Conservation (phyloP, 2,797 vertebrate genomes). For the Serranus cabrilla region DNA sequence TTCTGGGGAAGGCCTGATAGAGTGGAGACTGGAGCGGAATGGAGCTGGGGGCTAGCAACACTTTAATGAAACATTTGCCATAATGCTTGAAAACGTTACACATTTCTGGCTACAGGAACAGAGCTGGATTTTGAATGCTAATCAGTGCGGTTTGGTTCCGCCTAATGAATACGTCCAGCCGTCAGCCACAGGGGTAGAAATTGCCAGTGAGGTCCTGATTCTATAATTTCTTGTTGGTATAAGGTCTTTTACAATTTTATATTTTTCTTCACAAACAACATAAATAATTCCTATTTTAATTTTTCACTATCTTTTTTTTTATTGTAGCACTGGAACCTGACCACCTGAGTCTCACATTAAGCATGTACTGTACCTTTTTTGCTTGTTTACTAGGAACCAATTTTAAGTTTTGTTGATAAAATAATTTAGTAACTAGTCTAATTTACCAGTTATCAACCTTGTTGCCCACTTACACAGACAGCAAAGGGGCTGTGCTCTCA, state of each 20-base stretch:
- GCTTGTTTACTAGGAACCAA: constrained; percentile 1
- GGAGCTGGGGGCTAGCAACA: constrained; percentile 74
- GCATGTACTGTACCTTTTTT: background rate
- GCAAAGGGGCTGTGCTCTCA: too few relatives aligned
- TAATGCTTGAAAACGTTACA: constrained; percentile 84
- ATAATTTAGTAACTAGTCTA: background rate
- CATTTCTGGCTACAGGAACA: constrained; percentile 69
- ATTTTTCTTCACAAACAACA: too few relatives aligned
- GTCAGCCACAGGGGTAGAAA: constrained; percentile 50
- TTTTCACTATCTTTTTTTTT: too few relatives aligned
- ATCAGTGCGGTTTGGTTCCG: constrained; percentile 68
- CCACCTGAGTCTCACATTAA: background rate
- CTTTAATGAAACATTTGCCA: constrained; percentile 83
- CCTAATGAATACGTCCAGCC: constrained; percentile 58
- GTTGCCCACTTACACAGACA: background rate
- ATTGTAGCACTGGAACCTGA: background rate
- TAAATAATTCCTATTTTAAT: too few relatives aligned
- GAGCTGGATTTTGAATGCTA: constrained; percentile 70
- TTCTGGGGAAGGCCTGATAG: constrained; percentile 91
- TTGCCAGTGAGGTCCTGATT: constrained; percentile 23
- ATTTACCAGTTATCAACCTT: background rate
- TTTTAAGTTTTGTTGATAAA: background rate
- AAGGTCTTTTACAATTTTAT: too few relatives aligned
- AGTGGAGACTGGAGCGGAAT: constrained; percentile 82
- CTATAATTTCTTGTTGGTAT: too few relatives aligned